Conservation (phyloP, 2,113 vertebrate genomes). For the Myocastor coypus region DNA sequence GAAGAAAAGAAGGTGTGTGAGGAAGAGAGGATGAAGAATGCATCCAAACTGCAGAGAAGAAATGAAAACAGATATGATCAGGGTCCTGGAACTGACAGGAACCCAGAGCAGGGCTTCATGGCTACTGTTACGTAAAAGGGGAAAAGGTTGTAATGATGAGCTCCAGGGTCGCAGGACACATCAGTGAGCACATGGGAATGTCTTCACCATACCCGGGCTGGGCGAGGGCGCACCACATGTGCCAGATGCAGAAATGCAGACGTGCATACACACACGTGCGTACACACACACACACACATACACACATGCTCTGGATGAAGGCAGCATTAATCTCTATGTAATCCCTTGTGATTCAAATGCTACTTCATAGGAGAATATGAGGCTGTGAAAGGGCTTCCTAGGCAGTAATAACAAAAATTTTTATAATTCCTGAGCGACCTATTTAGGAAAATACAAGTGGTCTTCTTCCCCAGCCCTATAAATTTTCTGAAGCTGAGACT, state of each 20-base stretch:
- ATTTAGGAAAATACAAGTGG: conserved; percentile 80
- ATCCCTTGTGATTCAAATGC: conserved; percentile 83
- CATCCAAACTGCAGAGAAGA: conserved; percentile 2
- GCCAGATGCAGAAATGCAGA: conserved; percentile 74
- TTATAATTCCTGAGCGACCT: conserved; percentile 86
- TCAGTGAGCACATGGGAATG: conserved; percentile 71
- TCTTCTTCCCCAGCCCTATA: conserved; percentile 78
- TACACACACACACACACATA: too few relatives aligned
- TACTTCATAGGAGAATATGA: conserved; percentile 80
- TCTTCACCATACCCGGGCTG: conserved; percentile 55
- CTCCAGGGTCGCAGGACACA: conserved; percentile 57
- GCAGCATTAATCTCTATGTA: conserved; percentile 79
- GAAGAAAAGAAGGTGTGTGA: conserved; percentile 78
- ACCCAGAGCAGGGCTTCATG: conserved; percentile 72
- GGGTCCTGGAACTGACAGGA: conserved; percentile 70
- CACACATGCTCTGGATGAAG: neutral
- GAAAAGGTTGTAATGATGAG: conserved; percentile 56
- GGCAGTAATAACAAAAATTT: conserved; percentile 81
- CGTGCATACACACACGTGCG: neutral
- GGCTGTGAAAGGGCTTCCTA: conserved; percentile 81
- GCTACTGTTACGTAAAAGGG: conserved; percentile 65
- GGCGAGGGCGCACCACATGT: conserved; percentile 54
- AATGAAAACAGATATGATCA: conserved; percentile 78
- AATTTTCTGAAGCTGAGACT: conserved; percentile 77
- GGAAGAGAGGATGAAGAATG: conserved; percentile 59